Conservation (phyloP, 1,140 invertebrate species). For the Cyphomyrmex costatus region DNA sequence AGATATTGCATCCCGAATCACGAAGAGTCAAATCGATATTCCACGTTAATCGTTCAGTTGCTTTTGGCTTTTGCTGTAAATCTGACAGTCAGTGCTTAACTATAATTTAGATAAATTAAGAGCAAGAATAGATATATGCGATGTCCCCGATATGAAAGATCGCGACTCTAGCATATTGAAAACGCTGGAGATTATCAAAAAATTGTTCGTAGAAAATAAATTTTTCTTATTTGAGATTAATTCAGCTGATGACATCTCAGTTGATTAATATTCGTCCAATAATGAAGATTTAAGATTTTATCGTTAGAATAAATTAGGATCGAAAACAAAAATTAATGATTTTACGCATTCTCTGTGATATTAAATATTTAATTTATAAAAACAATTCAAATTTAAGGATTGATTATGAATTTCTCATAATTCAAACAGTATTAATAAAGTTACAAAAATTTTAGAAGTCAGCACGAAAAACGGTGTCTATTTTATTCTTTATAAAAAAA, state of each 20-base stretch:
- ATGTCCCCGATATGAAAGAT: conserved; percentile 1
- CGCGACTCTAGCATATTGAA: neutral
- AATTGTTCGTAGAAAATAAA: conserved; percentile 8
- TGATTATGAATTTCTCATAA: too few species aligned
- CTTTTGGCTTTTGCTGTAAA: conserved; percentile 14
- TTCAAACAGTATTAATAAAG: too few species aligned
- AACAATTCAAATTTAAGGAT: neutral
- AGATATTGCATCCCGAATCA: conserved; percentile 75
- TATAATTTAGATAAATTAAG: conserved; percentile 55
- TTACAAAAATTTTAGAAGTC: too few species aligned
- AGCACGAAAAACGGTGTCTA: too few species aligned
- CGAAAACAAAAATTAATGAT: neutral
- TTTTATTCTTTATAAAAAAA: too few species aligned
- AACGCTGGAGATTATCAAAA: conserved; percentile 14
- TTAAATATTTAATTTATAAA: neutral
- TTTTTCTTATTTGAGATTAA: conserved; percentile 1
- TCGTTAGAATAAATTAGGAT: too few species aligned
- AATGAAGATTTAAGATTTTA: neutral
- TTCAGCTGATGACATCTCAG: neutral
- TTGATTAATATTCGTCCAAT: neutral
- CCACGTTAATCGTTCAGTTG: conserved; percentile 40
- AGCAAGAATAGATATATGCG: conserved; percentile 25
- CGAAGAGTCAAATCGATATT: conserved; percentile 71
- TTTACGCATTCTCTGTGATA: neutral
- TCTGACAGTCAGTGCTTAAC: conserved; percentile 50